These are phyloP conservation scores for Tychaedon coryphoeus DNA, from an alignment of 2,113 vertebrate genomes.

Conservation along the genomic window DNA sequence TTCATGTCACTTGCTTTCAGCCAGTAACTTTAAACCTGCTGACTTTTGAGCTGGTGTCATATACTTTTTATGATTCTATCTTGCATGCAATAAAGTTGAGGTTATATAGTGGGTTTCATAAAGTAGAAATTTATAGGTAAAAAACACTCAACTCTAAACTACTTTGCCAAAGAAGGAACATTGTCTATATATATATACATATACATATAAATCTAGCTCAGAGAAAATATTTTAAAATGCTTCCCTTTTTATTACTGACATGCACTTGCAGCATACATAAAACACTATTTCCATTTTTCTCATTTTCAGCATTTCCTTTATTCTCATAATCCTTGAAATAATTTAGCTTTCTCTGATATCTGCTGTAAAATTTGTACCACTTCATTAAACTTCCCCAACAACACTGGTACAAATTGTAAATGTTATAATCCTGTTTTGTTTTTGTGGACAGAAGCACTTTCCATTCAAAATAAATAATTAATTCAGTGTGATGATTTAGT, in stretches of 20 bases:
- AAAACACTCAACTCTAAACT: fast-evolving
- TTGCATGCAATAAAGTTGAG: background rate
- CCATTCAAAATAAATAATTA: background rate
- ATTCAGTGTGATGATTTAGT: background rate
- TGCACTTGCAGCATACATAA: background rate
- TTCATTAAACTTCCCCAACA: background rate
- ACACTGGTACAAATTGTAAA: background rate
- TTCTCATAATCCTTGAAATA: background rate
- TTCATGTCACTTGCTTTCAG: background rate
- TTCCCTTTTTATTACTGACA: background rate
- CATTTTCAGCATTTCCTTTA: background rate
- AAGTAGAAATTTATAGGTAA: background rate
- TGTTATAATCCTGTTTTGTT: background rate
- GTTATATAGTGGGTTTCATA: background rate
- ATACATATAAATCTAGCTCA: too few relatives aligned
- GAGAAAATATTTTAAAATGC: background rate
- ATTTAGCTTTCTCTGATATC: background rate
- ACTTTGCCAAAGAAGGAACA: background rate
- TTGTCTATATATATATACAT: background rate
- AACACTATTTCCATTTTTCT: background rate
- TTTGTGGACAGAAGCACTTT: background rate
- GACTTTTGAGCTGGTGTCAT: background rate
- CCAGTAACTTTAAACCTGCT: background rate
- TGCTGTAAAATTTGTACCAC: background rate
- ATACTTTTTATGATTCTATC: background rate